Evolutionary conservation across 2,888 invertebrate genomes (phyloP), one percentile per base, ranked within the genome.

Genomic region (Adineta ricciae): DNA sequence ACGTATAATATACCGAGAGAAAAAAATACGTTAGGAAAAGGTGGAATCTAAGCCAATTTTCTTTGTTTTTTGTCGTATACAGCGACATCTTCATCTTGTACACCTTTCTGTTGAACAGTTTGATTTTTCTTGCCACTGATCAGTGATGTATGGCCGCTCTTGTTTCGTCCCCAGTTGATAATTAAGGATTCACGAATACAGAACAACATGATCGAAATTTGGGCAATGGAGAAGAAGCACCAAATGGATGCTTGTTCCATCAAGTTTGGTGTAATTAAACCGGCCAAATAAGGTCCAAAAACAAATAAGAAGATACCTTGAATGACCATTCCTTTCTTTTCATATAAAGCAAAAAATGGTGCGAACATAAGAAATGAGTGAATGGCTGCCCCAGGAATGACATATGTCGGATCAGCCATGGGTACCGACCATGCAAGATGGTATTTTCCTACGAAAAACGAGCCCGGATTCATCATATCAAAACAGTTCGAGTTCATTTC

Each of bases 351-450:
- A 38, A 73, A 73, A 11, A 73, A 73, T 38, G 38, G 73, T 21
- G 73, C 73, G 24, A 73, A 73, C 73, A 73, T 73, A 38, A 73
- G 38, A 38, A 38, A 73, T 38, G 73, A 73, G 38, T 73, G 73
- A 38, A 73, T 73, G 24, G 73, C 73, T 38, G 73, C 38, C 5
- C 73, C 56, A 8, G 73, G 73, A 38, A 73, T 73, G 19, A 32
- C 32, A 38, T 38, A 73, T 19, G 72, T 73, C 19, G 72, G 72
- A 73, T 73, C 38, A 73, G 72, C 72, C 72, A 73, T 73, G 32
- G 72, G 72, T 36, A 73, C 38, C 8, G 73, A 73, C 73, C 73
- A 73, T 24, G 38, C 73, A 73, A 73, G 73, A 73, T 73, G 73
- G 24, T 73, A 73, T 2, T 73, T 73, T 56, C 56, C 56, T 56